Conservation (phyloP, 2,888 invertebrate genomes). For the Polydrusus pterygomalis region DNA sequence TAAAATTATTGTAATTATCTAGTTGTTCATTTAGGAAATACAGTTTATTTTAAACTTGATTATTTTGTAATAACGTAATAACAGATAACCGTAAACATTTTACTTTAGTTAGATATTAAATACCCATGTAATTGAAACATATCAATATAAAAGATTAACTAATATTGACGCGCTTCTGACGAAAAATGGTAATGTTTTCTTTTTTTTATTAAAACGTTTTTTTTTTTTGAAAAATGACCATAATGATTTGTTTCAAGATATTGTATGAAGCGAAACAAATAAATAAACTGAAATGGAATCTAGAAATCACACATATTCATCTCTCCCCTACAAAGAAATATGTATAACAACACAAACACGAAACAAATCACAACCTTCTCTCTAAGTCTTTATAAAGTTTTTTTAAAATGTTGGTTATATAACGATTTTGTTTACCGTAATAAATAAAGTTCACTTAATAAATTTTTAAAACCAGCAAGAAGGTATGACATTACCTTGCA, state of each 20-base stretch:
- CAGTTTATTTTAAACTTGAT: too few species aligned
- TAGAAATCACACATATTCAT: conserved; percentile 1
- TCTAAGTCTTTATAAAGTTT: not conserved
- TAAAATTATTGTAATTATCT: not conserved
- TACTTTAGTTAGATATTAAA: too few species aligned
- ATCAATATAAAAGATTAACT: too few species aligned
- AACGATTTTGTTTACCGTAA: not conserved
- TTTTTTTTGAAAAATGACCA: too few species aligned
- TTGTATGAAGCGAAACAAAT: too few species aligned
- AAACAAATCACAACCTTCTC: conserved; percentile 23
- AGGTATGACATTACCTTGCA: not conserved
- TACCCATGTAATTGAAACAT: too few species aligned
- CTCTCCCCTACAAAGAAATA: conserved; percentile 3
- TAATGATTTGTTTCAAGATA: too few species aligned
- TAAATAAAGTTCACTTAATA: not conserved
- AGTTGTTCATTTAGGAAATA: too few species aligned
- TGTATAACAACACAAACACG: conserved; percentile 17
- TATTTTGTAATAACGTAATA: not conserved
- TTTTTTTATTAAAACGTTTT: too few species aligned
- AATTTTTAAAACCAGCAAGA: not conserved
- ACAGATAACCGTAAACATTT: too few species aligned
- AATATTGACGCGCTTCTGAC: too few species aligned
- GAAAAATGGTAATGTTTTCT: too few species aligned
- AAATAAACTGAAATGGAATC: not conserved
- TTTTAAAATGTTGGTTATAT: not conserved